phyloP scores from a whole-genome alignment of 2,888 invertebrate genomes.

The Drosophila birchii region DNA sequence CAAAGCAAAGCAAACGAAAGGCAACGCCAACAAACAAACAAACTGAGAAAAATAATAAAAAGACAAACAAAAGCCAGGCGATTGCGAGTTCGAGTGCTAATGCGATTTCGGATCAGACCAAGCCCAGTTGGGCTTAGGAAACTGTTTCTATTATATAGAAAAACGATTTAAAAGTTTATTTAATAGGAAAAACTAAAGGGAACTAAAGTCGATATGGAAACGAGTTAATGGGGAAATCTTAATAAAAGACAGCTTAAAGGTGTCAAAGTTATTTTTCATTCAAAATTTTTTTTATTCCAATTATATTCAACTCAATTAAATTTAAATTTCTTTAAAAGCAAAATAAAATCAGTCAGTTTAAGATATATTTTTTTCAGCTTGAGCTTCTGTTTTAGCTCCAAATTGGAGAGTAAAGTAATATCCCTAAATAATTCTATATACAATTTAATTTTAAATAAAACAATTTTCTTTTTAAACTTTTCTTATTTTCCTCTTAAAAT shows the following conservation, averaged over 20 bases:
- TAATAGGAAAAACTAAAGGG: neutral
- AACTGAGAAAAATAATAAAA: slow-evolving; percentile 1
- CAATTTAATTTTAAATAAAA: too few species aligned
- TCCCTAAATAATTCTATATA: too few species aligned
- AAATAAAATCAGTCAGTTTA: too few species aligned
- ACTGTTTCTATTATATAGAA: neutral
- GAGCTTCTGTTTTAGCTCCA: too few species aligned
- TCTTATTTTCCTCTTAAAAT: neutral
- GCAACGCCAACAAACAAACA: slow-evolving; percentile 21
- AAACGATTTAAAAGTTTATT: neutral
- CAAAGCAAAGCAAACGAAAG: slow-evolving; percentile 17
- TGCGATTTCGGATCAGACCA: slow-evolving; percentile 7
- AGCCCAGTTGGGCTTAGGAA: neutral
- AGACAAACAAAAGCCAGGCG: slow-evolving; percentile 24
- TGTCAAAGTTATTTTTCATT: too few species aligned
- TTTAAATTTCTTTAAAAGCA: too few species aligned
- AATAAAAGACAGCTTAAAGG: neutral
- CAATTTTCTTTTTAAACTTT: too few species aligned
- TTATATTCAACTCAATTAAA: too few species aligned
- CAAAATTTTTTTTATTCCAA: too few species aligned
- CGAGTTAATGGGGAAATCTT: neutral
- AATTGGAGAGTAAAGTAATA: too few species aligned
- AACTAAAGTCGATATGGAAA: neutral
- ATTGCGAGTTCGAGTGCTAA: slow-evolving; percentile 1
- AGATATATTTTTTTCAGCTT: too few species aligned